Conservation (phyloP, 1,140 invertebrate genomes). For the Neodiprion fabricii region DNA sequence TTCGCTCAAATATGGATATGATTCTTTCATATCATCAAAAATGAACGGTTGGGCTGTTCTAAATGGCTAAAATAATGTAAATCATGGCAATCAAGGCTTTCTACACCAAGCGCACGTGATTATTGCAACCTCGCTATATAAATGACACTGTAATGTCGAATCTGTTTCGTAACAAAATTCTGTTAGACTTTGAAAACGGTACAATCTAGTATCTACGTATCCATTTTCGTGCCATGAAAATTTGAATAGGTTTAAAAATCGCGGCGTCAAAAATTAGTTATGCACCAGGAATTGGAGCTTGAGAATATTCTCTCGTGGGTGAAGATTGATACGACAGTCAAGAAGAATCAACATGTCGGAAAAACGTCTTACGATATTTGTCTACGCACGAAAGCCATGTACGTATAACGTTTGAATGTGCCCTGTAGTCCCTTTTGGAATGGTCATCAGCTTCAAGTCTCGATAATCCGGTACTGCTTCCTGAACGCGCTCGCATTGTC, state of each 20-base stretch:
- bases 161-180: too few species aligned
- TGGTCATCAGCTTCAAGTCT: background rate
- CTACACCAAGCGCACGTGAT: too few species aligned
- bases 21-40: too few species aligned
- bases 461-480: background rate
- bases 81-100: too few species aligned
- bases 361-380: background rate
- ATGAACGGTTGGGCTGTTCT: too few species aligned
- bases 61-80: too few species aligned
- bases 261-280: slow-evolving; percentile 26
- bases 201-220: slow-evolving; percentile 12
- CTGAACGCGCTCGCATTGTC: background rate
- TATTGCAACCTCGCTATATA: too few species aligned
- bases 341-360: background rate
- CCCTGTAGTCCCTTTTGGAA: background rate
- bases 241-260: slow-evolving; percentile 23
- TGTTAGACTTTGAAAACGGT: background rate
- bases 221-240: slow-evolving; percentile 27
- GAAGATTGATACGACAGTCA: background rate
- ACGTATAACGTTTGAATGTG: background rate
- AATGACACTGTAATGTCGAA: too few species aligned
- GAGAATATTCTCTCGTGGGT: too few species aligned
- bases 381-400: background rate
- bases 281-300: slow-evolving; percentile 27
- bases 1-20: too few species aligned